phyloP scores from a whole-genome alignment of 2,797 vertebrate species.

The Enteromius afrohamiltoni region DNA sequence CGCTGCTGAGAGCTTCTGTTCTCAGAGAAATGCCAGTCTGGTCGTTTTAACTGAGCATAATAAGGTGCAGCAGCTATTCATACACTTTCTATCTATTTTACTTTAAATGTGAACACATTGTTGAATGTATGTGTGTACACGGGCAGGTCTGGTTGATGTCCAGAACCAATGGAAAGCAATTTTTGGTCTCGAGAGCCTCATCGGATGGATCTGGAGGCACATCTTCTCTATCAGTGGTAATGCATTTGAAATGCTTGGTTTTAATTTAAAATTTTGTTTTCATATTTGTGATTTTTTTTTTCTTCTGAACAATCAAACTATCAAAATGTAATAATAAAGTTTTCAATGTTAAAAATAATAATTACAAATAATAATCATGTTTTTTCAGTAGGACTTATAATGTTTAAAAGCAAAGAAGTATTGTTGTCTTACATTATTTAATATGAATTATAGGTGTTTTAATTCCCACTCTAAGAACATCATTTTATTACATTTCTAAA shows the following conservation, averaged over 20 bases:
- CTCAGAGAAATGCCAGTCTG: conserved; percentile 18
- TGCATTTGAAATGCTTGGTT: background rate
- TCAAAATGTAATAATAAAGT: background rate
- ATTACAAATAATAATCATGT: background rate
- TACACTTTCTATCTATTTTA: background rate
- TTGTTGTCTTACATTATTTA: background rate
- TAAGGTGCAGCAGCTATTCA: conserved; percentile 33
- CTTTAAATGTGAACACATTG: background rate
- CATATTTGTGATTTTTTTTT: background rate
- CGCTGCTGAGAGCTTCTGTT: conserved; percentile 37
- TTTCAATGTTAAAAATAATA: background rate
- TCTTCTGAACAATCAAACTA: background rate
- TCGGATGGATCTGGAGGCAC: conserved; percentile 3
- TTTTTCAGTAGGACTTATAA: background rate
- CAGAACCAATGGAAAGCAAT: conserved; percentile 26
- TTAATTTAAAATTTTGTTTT: background rate
- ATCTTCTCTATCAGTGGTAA: background rate
- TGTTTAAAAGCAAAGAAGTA: background rate
- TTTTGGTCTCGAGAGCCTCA: conserved; percentile 11
- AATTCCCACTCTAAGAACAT: background rate
- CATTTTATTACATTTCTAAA: background rate
- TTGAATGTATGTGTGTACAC: conserved; percentile 24
- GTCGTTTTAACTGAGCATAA: conserved; percentile 33
- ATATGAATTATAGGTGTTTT: background rate
- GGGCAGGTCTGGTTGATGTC: conserved; percentile 41